Base-by-base conservation (phyloP, 1,140 invertebrate genomes). In the Palaemon carinicauda region DNA sequence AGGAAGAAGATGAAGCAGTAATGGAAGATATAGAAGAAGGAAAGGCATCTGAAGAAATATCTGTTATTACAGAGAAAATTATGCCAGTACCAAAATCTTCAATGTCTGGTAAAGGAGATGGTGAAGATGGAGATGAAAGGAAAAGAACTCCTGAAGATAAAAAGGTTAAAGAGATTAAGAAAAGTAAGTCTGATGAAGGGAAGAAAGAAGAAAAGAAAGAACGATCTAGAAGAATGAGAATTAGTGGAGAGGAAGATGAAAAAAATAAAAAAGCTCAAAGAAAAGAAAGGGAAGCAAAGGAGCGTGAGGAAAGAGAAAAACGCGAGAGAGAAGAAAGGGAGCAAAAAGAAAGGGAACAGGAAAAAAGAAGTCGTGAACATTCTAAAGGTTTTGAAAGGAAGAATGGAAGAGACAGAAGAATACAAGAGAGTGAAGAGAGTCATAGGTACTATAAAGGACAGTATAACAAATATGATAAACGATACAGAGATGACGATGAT, bases 381-480 rank as follows among this genome's bases (percentile, higher is more conserved):
- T 41, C 50, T 54, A 33, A 50, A 19, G 54, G 21, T 29, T 41
- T 24, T 27, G 14, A 51, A 51, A 77, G 71, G 19, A 56, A 33
- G 56, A 52, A 54, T 31, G 50, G 27, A 50, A 60, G 31, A 51
- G 65, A 78, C 14, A 33, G 12, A 17, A 69, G 71, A 19, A 54
- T 21, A 0, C 50, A 41, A 33, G 65, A 33, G 17, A 33, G 65
- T 17, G 79, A 86, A 21, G 79, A 82, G 10, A 50, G 82, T 10
- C 51, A 75, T 9, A 82, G 81, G 54, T 84, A 88, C 69, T 86
- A 82, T 71, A 86, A 84, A n/a, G 82, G 82, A 15, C 88, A 88
- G 19, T 86, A 85, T 52, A 82, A 84, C n/a, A 88, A 80, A 73
- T 80, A 79, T 24, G 87, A 88, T 51, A 84, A 88, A 33, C 80